Conservation (phyloP, 2,113 vertebrate genomes). For the Cephalopterus ornatus region DNA sequence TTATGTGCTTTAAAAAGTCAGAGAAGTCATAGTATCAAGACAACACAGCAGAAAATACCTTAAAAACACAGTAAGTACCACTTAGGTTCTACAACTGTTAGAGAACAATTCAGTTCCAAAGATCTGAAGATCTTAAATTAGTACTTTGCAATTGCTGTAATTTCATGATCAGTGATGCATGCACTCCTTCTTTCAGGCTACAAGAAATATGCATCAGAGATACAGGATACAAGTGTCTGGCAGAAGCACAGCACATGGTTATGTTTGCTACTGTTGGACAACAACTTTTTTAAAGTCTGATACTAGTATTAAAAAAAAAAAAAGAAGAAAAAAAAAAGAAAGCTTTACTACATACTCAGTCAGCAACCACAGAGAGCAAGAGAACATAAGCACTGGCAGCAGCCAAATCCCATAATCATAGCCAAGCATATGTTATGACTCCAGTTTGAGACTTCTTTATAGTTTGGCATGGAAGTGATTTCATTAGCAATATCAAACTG, state of each 20-base stretch:
- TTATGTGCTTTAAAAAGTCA: not conserved
- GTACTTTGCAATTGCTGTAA: not conserved
- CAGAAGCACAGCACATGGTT: not conserved
- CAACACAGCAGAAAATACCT: not conserved
- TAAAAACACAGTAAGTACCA: not conserved
- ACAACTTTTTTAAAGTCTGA: not conserved
- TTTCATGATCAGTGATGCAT: not conserved
- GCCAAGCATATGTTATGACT: not conserved
- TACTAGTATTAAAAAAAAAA: not conserved
- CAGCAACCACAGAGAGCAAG: not conserved
- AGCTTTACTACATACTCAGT: not conserved
- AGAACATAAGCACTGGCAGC: not conserved
- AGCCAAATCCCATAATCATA: fast-evolving
- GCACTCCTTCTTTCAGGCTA: not conserved
- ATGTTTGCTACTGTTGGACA: not conserved
- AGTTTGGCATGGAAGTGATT: not conserved
- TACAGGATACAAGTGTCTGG: not conserved
- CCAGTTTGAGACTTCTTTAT: not conserved
- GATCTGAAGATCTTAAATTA: not conserved
- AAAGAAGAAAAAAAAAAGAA: not conserved
- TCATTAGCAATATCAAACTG: not conserved
- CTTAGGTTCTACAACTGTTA: not conserved
- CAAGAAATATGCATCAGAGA: not conserved
- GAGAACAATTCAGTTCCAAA: not conserved
- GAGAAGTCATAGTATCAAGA: not conserved